Evolutionary conservation across 1,140 invertebrate genomes (phyloP).

Genomic region (Drosophila punjabiensis): DNA sequence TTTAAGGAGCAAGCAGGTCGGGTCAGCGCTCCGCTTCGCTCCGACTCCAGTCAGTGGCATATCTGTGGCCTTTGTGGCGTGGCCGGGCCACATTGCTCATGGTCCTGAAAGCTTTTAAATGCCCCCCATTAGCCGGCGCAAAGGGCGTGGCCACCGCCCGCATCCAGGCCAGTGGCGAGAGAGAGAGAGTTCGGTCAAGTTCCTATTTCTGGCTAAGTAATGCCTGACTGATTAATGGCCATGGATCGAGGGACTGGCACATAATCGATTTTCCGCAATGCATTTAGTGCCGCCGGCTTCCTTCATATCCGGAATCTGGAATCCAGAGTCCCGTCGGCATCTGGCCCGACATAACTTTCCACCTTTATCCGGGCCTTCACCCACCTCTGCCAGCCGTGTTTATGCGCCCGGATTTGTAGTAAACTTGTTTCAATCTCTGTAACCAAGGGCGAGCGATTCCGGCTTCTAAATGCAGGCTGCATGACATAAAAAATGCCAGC

Average conservation of each 20-base stretch:
- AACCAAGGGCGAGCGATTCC: slow-evolving; percentile 30
- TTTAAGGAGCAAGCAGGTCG: slow-evolving; percentile 44
- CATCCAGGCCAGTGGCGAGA: slow-evolving; percentile 12
- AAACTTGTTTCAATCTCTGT: slow-evolving; percentile 72
- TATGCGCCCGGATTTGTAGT: slow-evolving; percentile 54
- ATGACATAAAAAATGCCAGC: slow-evolving; percentile 54
- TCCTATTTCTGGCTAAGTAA: slow-evolving; percentile 52
- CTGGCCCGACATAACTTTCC: slow-evolving; percentile 26
- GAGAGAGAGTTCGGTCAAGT: slow-evolving; percentile 14
- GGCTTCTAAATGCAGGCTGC: slow-evolving; percentile 42
- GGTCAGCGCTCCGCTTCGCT: slow-evolving; percentile 5
- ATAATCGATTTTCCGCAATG: slow-evolving; percentile 50
- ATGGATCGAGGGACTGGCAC: slow-evolving; percentile 10
- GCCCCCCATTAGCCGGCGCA: slow-evolving; percentile 38
- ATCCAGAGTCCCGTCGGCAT: slow-evolving; percentile 23
- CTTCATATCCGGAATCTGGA: slow-evolving; percentile 29
- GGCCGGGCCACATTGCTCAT: slow-evolving; percentile 42
- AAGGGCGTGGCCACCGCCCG: slow-evolving; percentile 24
- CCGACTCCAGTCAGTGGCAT: slow-evolving; percentile 4
- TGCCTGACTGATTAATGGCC: slow-evolving; percentile 54
- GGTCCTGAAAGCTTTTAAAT: slow-evolving; percentile 57
- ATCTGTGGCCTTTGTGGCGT: slow-evolving; percentile 51
- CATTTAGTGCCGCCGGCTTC: slow-evolving; percentile 25
- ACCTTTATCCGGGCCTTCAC: slow-evolving; percentile 9
- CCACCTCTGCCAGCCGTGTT: slow-evolving; percentile 15